Evolutionary conservation across 2,113 vertebrate species (phyloP).

Genomic region (Agelaius tricolor): DNA sequence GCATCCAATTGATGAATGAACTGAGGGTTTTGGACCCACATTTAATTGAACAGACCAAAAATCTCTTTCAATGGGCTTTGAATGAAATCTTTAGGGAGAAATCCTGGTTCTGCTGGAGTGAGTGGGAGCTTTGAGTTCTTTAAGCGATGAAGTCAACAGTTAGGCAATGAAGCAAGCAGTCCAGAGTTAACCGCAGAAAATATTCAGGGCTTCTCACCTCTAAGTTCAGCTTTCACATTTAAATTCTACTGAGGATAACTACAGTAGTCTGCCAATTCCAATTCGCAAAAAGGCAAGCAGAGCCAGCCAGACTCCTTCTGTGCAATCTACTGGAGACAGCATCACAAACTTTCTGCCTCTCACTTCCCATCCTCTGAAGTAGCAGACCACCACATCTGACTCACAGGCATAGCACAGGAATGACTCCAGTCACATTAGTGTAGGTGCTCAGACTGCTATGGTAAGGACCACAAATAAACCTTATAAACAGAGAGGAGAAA

Average conservation of each 20-base stretch:
- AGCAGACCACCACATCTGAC: neutral
- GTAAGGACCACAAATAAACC: neutral
- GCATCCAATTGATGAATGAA: neutral
- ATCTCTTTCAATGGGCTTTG: neutral
- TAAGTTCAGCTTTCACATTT: slow-evolving; percentile 39
- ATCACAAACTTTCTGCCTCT: neutral
- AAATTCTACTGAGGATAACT: slow-evolving; percentile 40
- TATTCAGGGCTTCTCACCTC: slow-evolving; percentile 30
- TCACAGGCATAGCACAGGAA: neutral
- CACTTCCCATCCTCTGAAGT: neutral
- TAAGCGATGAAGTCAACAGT: slow-evolving; percentile 16
- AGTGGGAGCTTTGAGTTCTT: slow-evolving; percentile 5
- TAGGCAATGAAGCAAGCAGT: neutral
- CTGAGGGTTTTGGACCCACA: neutral
- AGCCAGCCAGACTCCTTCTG: slow-evolving; percentile 47
- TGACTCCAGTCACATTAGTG: neutral
- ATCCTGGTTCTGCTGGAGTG: neutral
- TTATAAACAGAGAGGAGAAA: neutral
- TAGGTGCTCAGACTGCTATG: neutral
- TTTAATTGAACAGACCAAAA: neutral
- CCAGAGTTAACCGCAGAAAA: neutral
- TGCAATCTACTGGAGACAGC: neutral
- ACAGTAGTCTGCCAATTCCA: slow-evolving; percentile 19
- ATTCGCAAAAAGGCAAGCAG: neutral
- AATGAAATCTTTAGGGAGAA: slow-evolving; percentile 4